Evolutionary conservation across 2,113 vertebrate species (phyloP).

Genomic region (Trematomus loennbergii): DNA sequence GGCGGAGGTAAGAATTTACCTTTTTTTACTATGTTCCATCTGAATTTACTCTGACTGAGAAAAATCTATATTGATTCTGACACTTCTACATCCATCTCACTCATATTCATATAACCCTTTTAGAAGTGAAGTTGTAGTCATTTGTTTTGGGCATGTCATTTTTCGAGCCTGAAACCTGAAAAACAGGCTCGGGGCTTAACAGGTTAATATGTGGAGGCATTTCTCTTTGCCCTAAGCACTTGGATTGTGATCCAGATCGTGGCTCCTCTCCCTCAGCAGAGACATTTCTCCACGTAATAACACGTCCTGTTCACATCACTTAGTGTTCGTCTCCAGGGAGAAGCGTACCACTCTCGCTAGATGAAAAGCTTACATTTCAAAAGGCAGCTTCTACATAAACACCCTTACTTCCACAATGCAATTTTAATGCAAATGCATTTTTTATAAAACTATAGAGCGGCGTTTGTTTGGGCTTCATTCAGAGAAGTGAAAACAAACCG

Average conservation of each 20-base stretch:
- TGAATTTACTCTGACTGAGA: no score
- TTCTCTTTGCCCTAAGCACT: not conserved
- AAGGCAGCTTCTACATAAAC: conserved; percentile 24
- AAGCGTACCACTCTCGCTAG: not conserved
- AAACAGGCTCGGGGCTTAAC: no score
- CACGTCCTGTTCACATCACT: conserved; percentile 28
- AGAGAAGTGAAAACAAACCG: not conserved
- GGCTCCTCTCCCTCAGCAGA: not conserved
- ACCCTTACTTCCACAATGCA: not conserved
- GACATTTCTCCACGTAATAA: conserved; percentile 32
- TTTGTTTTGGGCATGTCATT: no score
- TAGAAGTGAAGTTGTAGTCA: no score
- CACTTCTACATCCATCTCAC: no score
- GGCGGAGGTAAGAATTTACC: no score
- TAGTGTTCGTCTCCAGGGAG: conserved; percentile 26
- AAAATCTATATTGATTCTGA: no score
- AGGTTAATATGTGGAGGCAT: no score
- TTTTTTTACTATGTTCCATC: no score
- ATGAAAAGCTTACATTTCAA: conserved; percentile 46
- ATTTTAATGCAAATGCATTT: conserved; percentile 24
- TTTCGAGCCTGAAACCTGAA: no score
- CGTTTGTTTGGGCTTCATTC: not conserved
- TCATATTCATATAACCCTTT: no score
- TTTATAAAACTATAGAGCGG: not conserved
- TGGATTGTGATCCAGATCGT: not conserved